These are phyloP conservation scores for Australoheros scitulus DNA, from an alignment of 2,113 vertebrate genomes.

Conservation along the genomic window DNA sequence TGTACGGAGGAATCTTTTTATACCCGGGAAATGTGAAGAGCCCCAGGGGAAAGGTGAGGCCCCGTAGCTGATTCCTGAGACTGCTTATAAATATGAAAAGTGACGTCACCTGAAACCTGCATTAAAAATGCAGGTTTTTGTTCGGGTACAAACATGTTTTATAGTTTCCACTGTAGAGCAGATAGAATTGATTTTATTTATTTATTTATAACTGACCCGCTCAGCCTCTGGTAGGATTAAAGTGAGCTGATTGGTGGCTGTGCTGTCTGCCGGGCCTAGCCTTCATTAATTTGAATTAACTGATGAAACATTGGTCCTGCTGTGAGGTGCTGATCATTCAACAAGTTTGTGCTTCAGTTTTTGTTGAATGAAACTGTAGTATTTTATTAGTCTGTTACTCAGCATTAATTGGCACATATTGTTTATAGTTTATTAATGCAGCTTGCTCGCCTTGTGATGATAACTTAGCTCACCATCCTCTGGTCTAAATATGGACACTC, in stretches of 20 bases:
- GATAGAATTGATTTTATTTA: too few relatives aligned
- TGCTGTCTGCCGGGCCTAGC: not conserved
- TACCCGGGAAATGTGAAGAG: constrained; percentile 93
- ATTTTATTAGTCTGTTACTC: not conserved
- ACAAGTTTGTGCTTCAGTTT: not conserved
- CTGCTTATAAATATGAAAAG: too few relatives aligned
- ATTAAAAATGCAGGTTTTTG: too few relatives aligned
- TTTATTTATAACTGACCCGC: not conserved
- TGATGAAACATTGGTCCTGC: not conserved
- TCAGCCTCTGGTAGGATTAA: accelerated
- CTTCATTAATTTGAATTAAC: accelerated
- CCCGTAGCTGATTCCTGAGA: not conserved
- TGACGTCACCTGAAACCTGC: too few relatives aligned
- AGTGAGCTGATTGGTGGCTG: accelerated
- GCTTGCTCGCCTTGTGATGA: not conserved
- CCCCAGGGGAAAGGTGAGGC: constrained; percentile 91
- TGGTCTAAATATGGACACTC: too few relatives aligned
- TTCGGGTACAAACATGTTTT: not conserved
- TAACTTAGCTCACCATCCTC: too few relatives aligned
- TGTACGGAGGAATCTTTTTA: constrained; percentile 96
- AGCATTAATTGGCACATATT: not conserved
- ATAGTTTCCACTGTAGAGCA: not conserved
- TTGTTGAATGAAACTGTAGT: not conserved
- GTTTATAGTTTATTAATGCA: not conserved
- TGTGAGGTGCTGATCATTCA: accelerated